phyloP scores from a whole-genome alignment of 2,113 vertebrate genomes.

The Rhinoptilus africanus region DNA sequence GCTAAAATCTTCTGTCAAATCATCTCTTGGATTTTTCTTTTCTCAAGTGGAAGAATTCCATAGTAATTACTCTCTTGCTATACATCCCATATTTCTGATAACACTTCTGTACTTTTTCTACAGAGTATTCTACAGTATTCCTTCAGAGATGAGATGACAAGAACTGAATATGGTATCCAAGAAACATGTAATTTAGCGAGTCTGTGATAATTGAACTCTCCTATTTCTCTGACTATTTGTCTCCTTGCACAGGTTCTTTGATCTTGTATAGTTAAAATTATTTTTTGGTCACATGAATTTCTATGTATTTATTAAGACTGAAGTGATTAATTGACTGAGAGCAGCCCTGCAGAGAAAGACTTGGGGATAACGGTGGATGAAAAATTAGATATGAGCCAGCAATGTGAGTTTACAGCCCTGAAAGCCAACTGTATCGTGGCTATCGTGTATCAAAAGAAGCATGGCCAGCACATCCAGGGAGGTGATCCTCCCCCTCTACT shows the following conservation, averaged over 20 bases:
- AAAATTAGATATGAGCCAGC: neutral
- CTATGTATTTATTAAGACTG: neutral
- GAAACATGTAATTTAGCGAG: neutral
- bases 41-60: neutral
- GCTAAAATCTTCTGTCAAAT: neutral
- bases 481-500: neutral
- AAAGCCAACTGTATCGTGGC: neutral
- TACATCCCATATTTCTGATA: neutral
- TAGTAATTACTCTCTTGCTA: neutral
- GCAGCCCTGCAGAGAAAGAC: neutral
- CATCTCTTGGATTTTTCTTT: neutral
- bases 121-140: neutral
- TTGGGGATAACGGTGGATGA: neutral
- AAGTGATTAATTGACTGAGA: neutral
- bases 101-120: neutral
- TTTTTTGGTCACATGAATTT: neutral
- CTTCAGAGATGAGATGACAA: neutral
- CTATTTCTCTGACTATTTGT: neutral
- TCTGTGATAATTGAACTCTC: neutral
- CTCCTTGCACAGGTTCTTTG: neutral
- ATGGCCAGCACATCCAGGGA: accelerated
- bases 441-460: neutral
- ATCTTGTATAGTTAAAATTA: neutral
- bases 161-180: neutral
- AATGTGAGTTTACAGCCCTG: neutral